These are phyloP conservation scores for Phragmatobia fuliginosa DNA, from an alignment of 2,888 invertebrate genomes.

Conservation along the genomic window DNA sequence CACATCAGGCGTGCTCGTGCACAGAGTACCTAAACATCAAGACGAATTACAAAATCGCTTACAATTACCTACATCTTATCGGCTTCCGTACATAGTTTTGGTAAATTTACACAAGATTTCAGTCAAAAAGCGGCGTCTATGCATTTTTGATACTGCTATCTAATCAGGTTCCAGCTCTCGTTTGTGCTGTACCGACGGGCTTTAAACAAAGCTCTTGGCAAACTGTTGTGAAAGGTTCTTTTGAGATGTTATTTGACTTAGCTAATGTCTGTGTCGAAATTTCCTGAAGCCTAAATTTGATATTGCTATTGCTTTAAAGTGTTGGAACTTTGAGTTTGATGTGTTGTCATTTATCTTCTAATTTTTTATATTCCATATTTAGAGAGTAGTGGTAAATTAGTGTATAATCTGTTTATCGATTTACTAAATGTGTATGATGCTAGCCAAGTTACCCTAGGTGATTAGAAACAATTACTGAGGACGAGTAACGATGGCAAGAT, in stretches of 20 bases:
- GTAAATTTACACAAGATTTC: slow-evolving; percentile 45
- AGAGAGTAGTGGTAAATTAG: background rate
- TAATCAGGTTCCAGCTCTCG: slow-evolving; percentile 45
- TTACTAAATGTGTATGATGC: no score
- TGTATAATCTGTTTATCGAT: background rate
- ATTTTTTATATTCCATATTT: background rate
- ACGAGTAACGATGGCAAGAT: no score
- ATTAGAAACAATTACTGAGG: no score
- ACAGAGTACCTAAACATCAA: background rate
- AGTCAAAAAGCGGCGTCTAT: slow-evolving; percentile 41
- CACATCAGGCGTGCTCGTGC: background rate
- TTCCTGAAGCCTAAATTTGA: background rate
- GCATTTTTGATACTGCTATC: slow-evolving; percentile 40
- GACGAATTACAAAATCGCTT: slow-evolving; percentile 16
- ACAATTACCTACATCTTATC: slow-evolving; percentile 43
- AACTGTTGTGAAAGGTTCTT: slow-evolving; percentile 37
- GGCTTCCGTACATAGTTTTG: slow-evolving; percentile 44
- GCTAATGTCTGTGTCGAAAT: slow-evolving; percentile 7
- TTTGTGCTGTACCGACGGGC: slow-evolving; percentile 6
- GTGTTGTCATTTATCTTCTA: background rate
- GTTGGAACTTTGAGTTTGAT: background rate
- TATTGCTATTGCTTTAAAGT: background rate
- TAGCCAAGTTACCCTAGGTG: no score
- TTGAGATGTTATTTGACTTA: slow-evolving; percentile 5
- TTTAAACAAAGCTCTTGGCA: slow-evolving; percentile 20